Evolutionary conservation across 2,888 invertebrate species (phyloP).

Genomic region (Bugula neritina): DNA sequence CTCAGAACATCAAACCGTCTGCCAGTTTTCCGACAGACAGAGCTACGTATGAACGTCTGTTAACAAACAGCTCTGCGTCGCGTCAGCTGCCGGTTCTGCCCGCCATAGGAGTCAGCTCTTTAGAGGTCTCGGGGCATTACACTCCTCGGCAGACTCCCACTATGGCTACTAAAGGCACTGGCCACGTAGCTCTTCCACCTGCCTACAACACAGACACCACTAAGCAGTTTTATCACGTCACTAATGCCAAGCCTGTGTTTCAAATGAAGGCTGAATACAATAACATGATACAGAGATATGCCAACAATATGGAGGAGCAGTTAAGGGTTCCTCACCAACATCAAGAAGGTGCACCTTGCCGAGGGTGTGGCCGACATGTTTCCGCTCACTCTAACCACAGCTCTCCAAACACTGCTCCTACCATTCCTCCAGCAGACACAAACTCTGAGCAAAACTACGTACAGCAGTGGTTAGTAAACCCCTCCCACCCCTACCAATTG

Average conservation of each 20-base stretch:
- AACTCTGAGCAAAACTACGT: slow-evolving; percentile 20
- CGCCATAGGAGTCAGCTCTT: slow-evolving; percentile 2
- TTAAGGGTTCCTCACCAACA: neutral
- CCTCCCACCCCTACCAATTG: neutral
- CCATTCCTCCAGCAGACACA: neutral
- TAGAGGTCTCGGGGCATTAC: neutral
- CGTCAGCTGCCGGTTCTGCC: neutral
- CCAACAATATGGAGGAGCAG: neutral
- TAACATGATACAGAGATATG: slow-evolving; percentile 21
- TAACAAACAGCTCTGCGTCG: neutral
- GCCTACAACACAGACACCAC: neutral
- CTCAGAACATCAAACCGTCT: neutral
- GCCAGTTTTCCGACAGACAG: neutral
- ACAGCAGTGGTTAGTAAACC: slow-evolving; percentile 15
- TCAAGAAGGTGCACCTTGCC: neutral
- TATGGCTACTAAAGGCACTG: neutral
- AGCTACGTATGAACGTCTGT: neutral
- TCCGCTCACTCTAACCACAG: neutral
- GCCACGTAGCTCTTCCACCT: neutral
- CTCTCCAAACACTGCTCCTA: neutral
- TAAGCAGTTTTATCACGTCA: slow-evolving; percentile 8
- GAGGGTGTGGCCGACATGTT: slow-evolving; percentile 10
- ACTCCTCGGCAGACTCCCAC: neutral
- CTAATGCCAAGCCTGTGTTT: slow-evolving; percentile 21
- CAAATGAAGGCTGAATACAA: slow-evolving; percentile 25